These are phyloP conservation scores for Molorchus minor DNA, from an alignment of 2,888 invertebrate genomes.

Conservation along the genomic window DNA sequence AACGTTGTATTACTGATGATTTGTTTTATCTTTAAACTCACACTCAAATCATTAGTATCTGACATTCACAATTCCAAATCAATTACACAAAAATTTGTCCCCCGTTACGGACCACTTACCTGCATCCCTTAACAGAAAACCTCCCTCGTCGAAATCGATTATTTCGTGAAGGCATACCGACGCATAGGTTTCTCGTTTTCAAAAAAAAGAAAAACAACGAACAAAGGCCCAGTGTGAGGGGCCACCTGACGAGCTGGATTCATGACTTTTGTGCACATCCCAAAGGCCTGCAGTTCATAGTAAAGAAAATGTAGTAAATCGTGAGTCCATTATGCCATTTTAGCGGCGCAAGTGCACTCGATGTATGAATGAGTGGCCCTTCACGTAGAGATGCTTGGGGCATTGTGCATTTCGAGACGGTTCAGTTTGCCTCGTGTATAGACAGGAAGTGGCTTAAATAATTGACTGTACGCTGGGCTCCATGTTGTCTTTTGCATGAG, in stretches of 20 bases:
- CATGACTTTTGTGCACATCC: constrained; percentile 26
- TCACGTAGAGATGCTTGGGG: constrained; percentile 30
- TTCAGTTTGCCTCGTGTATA: constrained; percentile 41
- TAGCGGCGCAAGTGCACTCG: constrained; percentile 20
- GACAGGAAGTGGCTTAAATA: constrained; percentile 51
- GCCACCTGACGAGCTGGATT: constrained; percentile 21
- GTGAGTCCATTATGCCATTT: constrained; percentile 24
- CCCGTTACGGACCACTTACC: constrained; percentile 6
- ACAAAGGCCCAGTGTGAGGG: constrained; percentile 15
- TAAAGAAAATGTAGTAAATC: constrained; percentile 27
- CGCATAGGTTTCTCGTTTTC: constrained; percentile 4
- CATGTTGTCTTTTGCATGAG: too few relatives aligned
- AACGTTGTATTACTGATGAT: too few relatives aligned
- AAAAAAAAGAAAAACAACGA: constrained; percentile 14
- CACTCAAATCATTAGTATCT: neutral
- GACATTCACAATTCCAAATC: neutral
- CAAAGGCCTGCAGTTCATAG: constrained; percentile 24
- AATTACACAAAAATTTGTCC: constrained; percentile 16
- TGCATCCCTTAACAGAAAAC: neutral
- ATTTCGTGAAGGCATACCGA: neutral
- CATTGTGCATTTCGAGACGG: constrained; percentile 42
- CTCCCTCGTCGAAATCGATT: constrained; percentile 5
- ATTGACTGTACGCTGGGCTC: too few relatives aligned
- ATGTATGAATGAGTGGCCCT: constrained; percentile 33
- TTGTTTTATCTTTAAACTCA: too few relatives aligned